Percentiles rank a stretch among this genome's conserved stretches.
Evolutionary conservation across 2,797 vertebrate species (phyloP).

Genomic region (Tamandua tetradactyla): DNA sequence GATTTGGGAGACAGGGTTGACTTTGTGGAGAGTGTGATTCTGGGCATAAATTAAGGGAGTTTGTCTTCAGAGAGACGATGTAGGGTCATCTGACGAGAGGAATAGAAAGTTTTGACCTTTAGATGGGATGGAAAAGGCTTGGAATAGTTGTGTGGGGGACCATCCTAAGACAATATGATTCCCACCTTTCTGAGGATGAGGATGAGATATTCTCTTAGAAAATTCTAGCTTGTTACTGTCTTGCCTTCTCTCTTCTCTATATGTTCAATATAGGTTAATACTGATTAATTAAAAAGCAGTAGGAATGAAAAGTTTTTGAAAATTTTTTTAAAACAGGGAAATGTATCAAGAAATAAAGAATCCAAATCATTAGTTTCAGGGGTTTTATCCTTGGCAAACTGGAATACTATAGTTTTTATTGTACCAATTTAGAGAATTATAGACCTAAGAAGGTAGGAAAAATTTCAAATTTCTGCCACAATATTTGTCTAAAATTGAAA

Average conservation of each 20-base stretch:
- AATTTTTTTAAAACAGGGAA: background rate
- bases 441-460: background rate
- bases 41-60: conserved; percentile 36
- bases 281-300: conserved; percentile 33
- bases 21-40: conserved; percentile 8
- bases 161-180: background rate
- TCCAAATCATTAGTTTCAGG: conserved; percentile 4
- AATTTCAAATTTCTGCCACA: background rate
- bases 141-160: background rate
- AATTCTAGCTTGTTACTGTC: conserved; percentile 31
- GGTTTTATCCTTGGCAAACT: conserved; percentile 26
- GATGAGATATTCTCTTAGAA: background rate
- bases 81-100: background rate
- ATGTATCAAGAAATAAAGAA: conserved; percentile 31
- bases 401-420: conserved; percentile 20
- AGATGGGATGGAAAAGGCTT: background rate
- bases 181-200: background rate
- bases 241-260: background rate
- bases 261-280: background rate
- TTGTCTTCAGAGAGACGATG: conserved; percentile 10
- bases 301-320: background rate
- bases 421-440: background rate
- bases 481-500: conserved; percentile 46
- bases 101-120: background rate
- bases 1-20: background rate